Evolutionary conservation across 2,797 vertebrate species (phyloP), one percentile per base, ranked within the genome.

Genomic region (Ciconia nigra): DNA sequence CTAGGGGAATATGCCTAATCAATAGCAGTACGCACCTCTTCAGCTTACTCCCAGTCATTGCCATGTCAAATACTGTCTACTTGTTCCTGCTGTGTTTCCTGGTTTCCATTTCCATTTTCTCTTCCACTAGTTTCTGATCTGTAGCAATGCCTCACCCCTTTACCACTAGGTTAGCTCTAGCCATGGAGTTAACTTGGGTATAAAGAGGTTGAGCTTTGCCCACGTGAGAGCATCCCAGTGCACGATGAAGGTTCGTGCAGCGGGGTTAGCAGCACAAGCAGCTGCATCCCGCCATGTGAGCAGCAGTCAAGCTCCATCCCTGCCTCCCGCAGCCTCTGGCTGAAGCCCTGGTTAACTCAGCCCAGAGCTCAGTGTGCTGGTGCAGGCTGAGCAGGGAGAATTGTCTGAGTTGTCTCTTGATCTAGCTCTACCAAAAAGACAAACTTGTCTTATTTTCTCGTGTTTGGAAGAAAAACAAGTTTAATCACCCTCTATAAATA

Each of bases 41-140:
- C 52, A 55, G 46, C 58, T 76, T 24, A 2, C 24, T 70, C 3
- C 3, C 24, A 29, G 7, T 18, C 47, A 7, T 69, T 82, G 26
- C 31, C 29, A 12, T 1, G 0, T 19, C 11, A 3, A 61, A 42
- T 19, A 29, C 20, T 25, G 55, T 15, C 25, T 26, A 1, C 3
- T 9, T 61, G 4, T 16, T 80, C 57, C 80, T 62, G 13, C 25
- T 46, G 11, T n/a, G 24, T 87, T 80, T 87, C 47, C 57, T 67
- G 37, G 21, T 62, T 76, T 51, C 47, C 51, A 29, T 9, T 11
- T 65, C 31, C 33, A 11, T 35, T 65, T 54, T 44, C 20, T 7
- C 3, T 54, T 65, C 61, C 2, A n/a, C 39, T 81, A 25, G 25
- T 62, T 73, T 44, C 39, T 21, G 6, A 16, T 31, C 80, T n/a